Evolutionary conservation across 2,113 vertebrate species (phyloP).

Genomic region (Microtus richardsoni): DNA sequence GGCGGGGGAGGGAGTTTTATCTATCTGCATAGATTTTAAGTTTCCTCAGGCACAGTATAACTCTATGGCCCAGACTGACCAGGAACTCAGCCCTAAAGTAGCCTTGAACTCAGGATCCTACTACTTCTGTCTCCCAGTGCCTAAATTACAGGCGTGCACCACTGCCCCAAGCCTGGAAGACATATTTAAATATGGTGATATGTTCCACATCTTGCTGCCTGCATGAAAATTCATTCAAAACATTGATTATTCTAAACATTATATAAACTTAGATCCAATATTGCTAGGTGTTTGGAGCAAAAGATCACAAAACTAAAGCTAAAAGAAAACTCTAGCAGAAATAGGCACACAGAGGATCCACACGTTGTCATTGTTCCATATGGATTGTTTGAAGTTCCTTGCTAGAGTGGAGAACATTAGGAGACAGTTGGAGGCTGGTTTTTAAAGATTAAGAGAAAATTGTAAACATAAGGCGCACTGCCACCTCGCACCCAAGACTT

Average conservation of each 20-base stretch:
- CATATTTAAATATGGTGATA: neutral
- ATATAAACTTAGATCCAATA: neutral
- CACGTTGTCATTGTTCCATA: neutral
- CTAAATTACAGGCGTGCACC: neutral
- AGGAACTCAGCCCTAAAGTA: neutral
- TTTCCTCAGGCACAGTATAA: neutral
- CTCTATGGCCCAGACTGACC: neutral
- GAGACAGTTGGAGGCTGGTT: neutral
- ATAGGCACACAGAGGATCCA: neutral
- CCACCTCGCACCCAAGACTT: neutral
- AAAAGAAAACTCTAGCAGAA: conserved; percentile 5
- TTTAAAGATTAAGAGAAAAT: conserved; percentile 7
- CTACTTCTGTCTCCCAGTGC: neutral
- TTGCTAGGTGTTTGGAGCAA: neutral
- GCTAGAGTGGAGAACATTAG: neutral
- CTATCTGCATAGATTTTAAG: neutral
- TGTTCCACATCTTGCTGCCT: neutral
- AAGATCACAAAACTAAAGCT: neutral
- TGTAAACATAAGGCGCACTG: neutral
- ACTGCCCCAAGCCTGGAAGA: no score
- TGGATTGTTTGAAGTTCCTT: conserved; percentile 5
- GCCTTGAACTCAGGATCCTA: neutral
- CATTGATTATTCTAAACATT: neutral
- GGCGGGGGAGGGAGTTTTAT: neutral
- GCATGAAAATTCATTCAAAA: neutral